Base-by-base conservation (phyloP, 1,140 invertebrate species). In the Scylla paramamosain region DNA sequence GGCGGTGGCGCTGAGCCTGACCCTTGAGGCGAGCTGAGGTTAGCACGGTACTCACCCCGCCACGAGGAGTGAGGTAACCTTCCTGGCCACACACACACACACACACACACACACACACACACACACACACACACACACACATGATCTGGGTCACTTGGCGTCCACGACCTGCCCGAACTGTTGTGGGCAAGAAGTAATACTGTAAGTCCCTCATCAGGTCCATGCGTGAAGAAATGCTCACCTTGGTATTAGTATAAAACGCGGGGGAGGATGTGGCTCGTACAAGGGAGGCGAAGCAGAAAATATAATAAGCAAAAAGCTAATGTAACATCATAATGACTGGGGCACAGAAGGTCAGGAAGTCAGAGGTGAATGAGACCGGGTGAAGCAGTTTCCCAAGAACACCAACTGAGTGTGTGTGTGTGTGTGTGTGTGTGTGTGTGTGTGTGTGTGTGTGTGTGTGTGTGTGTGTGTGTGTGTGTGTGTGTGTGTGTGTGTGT, bases 291-390 rank as follows among this genome's bases (percentile, higher is more conserved):
- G 67, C n/a, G 67, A 77, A 77, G 67, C 67, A 77, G 67, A 77
- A 77, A 77, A 77, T 77, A 77, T 77, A 77, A 77, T 77, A 77
- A 77, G 67, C 67, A 77, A 77, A 77, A 77, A 77, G 39, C 67
- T n/a, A 77, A 77, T 77, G 67, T 77, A 77, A 77, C 20, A 77
- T 77, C n/a, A 77, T 77, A 77, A 77, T 77, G 67, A 77, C 67
- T 77, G 67, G 67, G 67, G 6, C 67, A 77, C 67, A 20, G 67
- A 77, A 77, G 67, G 67, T 77, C 67, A 77, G 20, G 67, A 20
- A n/a, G 67, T 77, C 67, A 77, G 20, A 77, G 67, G 67, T 77
- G 67, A 77, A 77, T 77, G 67, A 77, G 67, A n/a, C 25, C 67
- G n/a, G 67, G 67, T 77, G 67, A 77, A 20, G 67, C 67, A 77